Conservation (phyloP, 1,140 invertebrate species). For the Hycleus phaleratus region DNA sequence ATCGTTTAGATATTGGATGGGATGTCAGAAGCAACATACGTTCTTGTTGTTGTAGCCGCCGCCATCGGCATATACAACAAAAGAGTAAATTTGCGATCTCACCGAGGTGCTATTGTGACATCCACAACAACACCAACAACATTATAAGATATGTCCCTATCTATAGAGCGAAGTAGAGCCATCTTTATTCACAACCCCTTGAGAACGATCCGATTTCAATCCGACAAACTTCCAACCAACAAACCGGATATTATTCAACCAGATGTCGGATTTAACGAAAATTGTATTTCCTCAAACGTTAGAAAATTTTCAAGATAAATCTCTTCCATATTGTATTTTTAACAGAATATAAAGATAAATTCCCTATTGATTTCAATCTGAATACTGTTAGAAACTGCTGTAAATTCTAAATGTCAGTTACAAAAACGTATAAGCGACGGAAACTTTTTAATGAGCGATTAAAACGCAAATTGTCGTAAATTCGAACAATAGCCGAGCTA, state of each 20-base stretch:
- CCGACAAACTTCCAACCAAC: constrained; percentile 1
- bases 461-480: constrained; percentile 7
- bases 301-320: no score
- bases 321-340: no score
- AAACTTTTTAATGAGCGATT: constrained; percentile 17
- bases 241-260: constrained; percentile 1
- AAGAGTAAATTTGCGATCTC: constrained; percentile 8
- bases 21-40: constrained; percentile 22
- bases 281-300: no score
- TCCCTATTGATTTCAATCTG: background rate
- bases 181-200: constrained; percentile 5
- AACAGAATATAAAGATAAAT: constrained; percentile 3
- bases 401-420: constrained; percentile 10
- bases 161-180: background rate
- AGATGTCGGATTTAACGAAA: no score
- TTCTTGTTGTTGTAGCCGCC: background rate
- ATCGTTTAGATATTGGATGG: constrained; percentile 9
- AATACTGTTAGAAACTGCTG: background rate
- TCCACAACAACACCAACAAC: no score
- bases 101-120: constrained; percentile 7
- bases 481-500: constrained; percentile 6
- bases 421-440: constrained; percentile 3
- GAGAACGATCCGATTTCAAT: constrained; percentile 9
- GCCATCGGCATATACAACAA: constrained; percentile 8
- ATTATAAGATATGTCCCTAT: no score